A percentile compares a stretch with the other conserved stretches of the same genome.
Evolutionary conservation across 2,888 invertebrate genomes (phyloP).

Genomic region (Megastigmus dorsalis): DNA sequence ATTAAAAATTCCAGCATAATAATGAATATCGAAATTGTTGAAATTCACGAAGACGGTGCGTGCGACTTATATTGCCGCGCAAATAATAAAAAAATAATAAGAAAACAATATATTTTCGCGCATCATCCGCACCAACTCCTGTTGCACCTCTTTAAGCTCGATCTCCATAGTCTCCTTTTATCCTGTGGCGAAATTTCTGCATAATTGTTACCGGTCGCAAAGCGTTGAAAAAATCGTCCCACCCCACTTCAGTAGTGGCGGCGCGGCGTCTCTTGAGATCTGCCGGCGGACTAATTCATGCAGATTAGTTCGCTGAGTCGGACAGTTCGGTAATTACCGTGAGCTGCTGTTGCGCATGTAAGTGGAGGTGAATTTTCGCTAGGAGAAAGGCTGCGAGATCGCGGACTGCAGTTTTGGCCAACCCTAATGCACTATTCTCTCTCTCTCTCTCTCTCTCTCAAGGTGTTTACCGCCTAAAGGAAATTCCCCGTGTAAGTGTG

Average conservation of each 20-base stretch:
- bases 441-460: neutral
- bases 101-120: too few relatives aligned
- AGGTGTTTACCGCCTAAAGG: conserved; percentile 8
- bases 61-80: too few relatives aligned
- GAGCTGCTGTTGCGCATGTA: conserved; percentile 11
- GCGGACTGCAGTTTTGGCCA: conserved; percentile 13
- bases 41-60: too few relatives aligned
- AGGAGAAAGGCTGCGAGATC: conserved; percentile 3
- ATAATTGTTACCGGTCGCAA: neutral
- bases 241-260: neutral
- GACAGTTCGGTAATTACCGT: conserved; percentile 40
- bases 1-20: too few relatives aligned
- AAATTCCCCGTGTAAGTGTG: too few relatives aligned
- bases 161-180: too few relatives aligned
- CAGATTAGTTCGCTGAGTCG: conserved; percentile 34
- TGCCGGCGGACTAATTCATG: conserved; percentile 10
- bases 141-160: too few relatives aligned
- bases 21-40: too few relatives aligned
- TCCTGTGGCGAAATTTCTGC: neutral
- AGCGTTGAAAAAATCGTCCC: neutral
- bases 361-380: conserved; percentile 1
- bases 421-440: conserved; percentile 12
- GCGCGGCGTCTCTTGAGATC: neutral
- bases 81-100: too few relatives aligned
- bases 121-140: too few relatives aligned